These are phyloP conservation scores for Sarcophaga variegata DNA, from an alignment of 2,888 invertebrate species.

Conservation along the genomic window DNA sequence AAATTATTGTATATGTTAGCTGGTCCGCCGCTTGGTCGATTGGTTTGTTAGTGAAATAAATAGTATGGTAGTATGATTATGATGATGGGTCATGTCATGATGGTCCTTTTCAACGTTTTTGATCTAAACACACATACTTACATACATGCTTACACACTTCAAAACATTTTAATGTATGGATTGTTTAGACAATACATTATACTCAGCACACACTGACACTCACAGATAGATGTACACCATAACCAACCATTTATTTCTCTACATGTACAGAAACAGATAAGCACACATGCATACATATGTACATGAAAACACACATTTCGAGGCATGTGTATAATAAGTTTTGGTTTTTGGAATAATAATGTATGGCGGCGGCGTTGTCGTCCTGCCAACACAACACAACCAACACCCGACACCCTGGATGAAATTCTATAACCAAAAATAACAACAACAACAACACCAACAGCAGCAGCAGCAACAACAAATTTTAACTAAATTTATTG, in stretches of 20 bases:
- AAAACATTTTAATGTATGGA: slow-evolving; percentile 46
- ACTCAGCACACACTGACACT: slow-evolving; percentile 51
- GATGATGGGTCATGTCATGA: slow-evolving; percentile 68
- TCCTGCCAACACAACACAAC: slow-evolving; percentile 50
- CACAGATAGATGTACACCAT: slow-evolving; percentile 10
- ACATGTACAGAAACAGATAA: background rate
- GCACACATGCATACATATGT: too few relatives aligned
- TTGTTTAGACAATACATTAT: slow-evolving; percentile 63
- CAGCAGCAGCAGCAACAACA: slow-evolving; percentile 72
- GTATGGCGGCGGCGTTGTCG: slow-evolving; percentile 25
- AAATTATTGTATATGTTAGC: background rate
- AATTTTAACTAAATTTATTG: slow-evolving; percentile 78
- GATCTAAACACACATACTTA: slow-evolving; percentile 39
- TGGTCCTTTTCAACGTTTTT: slow-evolving; percentile 64
- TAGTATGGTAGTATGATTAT: slow-evolving; percentile 54
- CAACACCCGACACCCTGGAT: background rate
- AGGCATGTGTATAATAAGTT: background rate
- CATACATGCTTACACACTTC: background rate
- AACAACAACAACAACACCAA: background rate
- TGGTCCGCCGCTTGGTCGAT: background rate
- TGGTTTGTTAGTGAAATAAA: slow-evolving; percentile 31
- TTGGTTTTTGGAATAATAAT: slow-evolving; percentile 26
- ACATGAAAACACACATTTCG: background rate
- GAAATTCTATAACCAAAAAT: slow-evolving; percentile 32
- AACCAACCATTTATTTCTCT: background rate